Evolutionary conservation across 2,888 invertebrate genomes (phyloP), one percentile per base, ranked within the genome.

Genomic region (Caenorhabditis zanzibari): DNA sequence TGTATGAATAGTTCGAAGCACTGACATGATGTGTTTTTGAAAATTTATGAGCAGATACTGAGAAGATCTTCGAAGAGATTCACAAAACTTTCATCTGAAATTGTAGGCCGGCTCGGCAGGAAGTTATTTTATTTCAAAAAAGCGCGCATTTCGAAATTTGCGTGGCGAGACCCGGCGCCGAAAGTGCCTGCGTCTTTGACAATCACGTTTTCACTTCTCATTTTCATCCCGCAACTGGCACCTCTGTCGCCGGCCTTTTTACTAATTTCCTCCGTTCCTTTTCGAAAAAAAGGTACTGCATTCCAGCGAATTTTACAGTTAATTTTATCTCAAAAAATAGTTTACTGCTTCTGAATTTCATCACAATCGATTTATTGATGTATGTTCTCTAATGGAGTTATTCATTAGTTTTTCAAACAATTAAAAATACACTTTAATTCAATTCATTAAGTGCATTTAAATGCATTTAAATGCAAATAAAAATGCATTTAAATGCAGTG

Each of bases 161-260:
- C 77, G 77, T 44, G 69, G 61, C 71, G 69, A 77, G 77, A 77
- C 77, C 77, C 61, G 5, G 9, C 32, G 32, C 19, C 54, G 6
- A 56, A 77, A 71, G 28, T 52, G 54, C 54, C 38, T 71, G 77
- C 77, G 77, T 58, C 77, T 77, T 77, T 69, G 14, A 54, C 69
- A 63, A 77, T 77, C 77, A 77, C 77, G 77, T 77, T 77, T 76
- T 71, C 77, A 61, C 44, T 77, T 14, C 14, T 54, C 28, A 35
- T 71, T 71, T 59, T 71, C 41, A 61, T 28, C 56, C 71, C 54
- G 69, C 49, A 41, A 59, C 49, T 71, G 68, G 68, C 52, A 68
- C 58, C 69, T 12, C 16, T 35, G 32, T 61, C 58, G n/a, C 52
- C 61, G 49, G 0, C 49, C 22, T 19, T 58, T 38, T 52, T 9